Base-by-base conservation (phyloP, 2,797 vertebrate species). In the Fistularia tabacaria region DNA sequence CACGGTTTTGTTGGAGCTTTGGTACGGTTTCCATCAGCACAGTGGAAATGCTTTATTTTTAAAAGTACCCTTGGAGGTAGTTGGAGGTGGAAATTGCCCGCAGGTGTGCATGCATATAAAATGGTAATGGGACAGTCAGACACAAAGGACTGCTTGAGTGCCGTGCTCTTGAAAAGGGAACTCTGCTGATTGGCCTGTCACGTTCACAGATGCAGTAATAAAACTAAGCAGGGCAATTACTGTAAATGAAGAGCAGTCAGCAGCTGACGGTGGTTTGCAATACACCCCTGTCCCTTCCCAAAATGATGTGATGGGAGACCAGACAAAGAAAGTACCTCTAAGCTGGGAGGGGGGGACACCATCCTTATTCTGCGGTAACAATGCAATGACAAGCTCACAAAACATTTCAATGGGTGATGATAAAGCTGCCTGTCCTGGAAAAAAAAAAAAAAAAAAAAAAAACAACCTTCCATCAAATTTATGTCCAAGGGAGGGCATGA, bases 221-320 rank as follows among this genome's bases (percentile, higher is more conserved):
- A 87, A 89, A 85, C 82, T 79, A 85, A 89, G 78, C 84, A 79
- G 80, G 76, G 79, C 85, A 87, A 90, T 91, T 88, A 85, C 75
- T 74, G 82, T 72, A 76, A 76, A 81, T 86, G 53, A 79, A 75
- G 74, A 76, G 70, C 10, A 51, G 66, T 59, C 58, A 67, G 67
- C 66, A 54, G 66, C 43, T 13, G 41, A 61, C 46, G 51, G 69
- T 46, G 57, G 69, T 85, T 68, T 25, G 25, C 25, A 25, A 25
- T 25, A 25, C 2, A 25, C 25, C 25, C 25, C 25, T 71, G 57
- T 78, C 74, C 76, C 74, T 69, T 74, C 59, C 61, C 66, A 61
- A 77, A 80, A 79, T 53, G 66, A 74, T 55, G 64, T 66, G 54
- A 81, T 73, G 74, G 68, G 69, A 80, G 64, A 81, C 9, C 39